Evolutionary conservation across 2,113 vertebrate species (phyloP).

Genomic region (Mionectes macconnelli): DNA sequence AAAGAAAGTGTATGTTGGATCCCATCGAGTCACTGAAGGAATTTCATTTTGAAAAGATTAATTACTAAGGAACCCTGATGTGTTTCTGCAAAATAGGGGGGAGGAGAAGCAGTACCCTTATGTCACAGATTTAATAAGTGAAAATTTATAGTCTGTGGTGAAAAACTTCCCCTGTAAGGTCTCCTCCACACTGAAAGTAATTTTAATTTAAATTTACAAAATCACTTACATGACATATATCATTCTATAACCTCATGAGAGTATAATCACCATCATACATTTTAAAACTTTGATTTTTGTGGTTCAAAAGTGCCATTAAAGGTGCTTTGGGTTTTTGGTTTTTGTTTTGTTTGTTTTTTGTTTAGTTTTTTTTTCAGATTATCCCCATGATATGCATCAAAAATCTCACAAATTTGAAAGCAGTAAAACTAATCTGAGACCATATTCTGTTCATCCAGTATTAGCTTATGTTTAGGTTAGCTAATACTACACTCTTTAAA

Average conservation of each 20-base stretch:
- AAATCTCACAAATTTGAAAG: neutral
- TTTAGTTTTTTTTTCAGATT: neutral
- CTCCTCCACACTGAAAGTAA: fast-evolving
- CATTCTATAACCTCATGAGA: neutral
- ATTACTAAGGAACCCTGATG: neutral
- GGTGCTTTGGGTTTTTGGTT: neutral
- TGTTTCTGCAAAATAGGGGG: neutral
- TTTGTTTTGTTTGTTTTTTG: neutral
- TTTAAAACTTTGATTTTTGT: neutral
- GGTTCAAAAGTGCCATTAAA: neutral
- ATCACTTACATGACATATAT: neutral
- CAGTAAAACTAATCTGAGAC: neutral
- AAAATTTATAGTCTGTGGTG: neutral
- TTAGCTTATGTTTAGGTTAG: neutral
- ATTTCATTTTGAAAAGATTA: neutral
- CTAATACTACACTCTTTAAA: neutral
- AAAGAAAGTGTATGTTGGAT: neutral
- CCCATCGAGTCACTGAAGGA: neutral
- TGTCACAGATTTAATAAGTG: neutral
- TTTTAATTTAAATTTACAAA: neutral
- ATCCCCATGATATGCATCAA: neutral
- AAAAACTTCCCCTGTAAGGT: neutral
- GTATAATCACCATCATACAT: neutral
- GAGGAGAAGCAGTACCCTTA: neutral
- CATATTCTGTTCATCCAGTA: neutral